Conservation (phyloP, 2,797 vertebrate genomes). For the Yasuhikotakia modesta region DNA sequence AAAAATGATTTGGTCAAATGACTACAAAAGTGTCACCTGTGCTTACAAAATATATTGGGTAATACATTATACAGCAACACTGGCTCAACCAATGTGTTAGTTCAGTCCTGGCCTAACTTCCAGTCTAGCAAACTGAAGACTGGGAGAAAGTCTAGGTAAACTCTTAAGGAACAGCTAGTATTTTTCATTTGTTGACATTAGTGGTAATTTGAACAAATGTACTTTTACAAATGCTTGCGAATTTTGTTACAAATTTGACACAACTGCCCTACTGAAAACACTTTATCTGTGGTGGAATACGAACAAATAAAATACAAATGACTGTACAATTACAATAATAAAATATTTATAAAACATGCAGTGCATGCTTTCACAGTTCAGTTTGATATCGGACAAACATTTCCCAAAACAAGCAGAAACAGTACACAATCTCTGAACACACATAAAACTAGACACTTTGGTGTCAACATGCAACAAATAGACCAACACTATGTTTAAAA, state of each 20-base stretch:
- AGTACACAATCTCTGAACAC: constrained; percentile 3
- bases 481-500: neutral
- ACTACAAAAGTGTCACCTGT: neutral
- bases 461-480: constrained; percentile 20
- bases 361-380: constrained; percentile 39
- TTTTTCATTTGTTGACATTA: neutral
- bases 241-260: neutral
- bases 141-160: too few species aligned
- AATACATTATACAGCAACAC: too few species aligned
- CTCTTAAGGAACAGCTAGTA: too few species aligned
- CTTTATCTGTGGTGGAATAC: constrained; percentile 2
- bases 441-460: constrained; percentile 18
- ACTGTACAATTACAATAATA: neutral
- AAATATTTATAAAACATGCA: constrained; percentile 18
- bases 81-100: too few species aligned
- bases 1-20: constrained; percentile 5
- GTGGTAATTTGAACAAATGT: neutral
- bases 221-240: constrained; percentile 8
- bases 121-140: too few species aligned
- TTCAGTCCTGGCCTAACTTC: too few species aligned
- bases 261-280: neutral
- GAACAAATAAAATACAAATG: neutral
- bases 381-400: constrained; percentile 3
- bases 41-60: neutral
- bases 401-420: constrained; percentile 12